Percentiles rank a stretch among this genome's conserved stretches.
phyloP scores from a whole-genome alignment of 2,797 vertebrate genomes.

The Furcifer pardalis region DNA sequence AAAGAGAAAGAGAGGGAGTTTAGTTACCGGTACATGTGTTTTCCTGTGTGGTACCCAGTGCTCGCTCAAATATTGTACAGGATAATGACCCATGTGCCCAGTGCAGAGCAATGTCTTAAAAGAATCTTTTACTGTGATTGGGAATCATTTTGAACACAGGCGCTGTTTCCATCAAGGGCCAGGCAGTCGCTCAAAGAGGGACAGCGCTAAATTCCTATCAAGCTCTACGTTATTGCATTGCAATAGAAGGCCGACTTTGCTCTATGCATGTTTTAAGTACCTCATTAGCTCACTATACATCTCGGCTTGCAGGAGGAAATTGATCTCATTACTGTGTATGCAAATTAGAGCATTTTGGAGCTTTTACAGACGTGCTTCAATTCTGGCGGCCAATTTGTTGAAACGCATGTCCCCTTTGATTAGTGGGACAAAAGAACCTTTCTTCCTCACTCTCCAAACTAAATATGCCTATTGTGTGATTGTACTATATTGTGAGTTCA shows the following conservation, averaged over 20 bases:
- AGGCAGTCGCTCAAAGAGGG: conserved; percentile 50
- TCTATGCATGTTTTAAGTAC: conserved; percentile 54
- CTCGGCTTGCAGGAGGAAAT: conserved; percentile 59
- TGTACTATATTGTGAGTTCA: not conserved
- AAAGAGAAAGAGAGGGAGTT: conserved; percentile 54
- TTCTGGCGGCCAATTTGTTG: conserved; percentile 59
- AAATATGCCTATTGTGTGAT: conserved; percentile 8
- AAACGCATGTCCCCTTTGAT: conserved; percentile 55
- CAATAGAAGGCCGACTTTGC: conserved; percentile 47
- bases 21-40: conserved; percentile 54
- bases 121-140: conserved; percentile 50
- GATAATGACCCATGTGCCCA: conserved; percentile 58
- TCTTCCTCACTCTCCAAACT: not conserved
- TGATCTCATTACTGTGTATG: conserved; percentile 51
- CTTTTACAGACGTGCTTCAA: conserved; percentile 56
- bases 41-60: conserved; percentile 39
- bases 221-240: conserved; percentile 47
- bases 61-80: conserved; percentile 33
- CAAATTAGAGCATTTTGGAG: conserved; percentile 56
- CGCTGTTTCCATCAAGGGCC: conserved; percentile 54
- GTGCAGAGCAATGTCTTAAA: conserved; percentile 47
- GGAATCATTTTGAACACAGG: conserved; percentile 46
- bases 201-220: conserved; percentile 63
- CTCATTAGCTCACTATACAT: conserved; percentile 66
- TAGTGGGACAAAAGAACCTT: conserved; percentile 46